Base-by-base conservation (phyloP, 2,888 invertebrate species). In the Archaeoteleia sp. region DNA sequence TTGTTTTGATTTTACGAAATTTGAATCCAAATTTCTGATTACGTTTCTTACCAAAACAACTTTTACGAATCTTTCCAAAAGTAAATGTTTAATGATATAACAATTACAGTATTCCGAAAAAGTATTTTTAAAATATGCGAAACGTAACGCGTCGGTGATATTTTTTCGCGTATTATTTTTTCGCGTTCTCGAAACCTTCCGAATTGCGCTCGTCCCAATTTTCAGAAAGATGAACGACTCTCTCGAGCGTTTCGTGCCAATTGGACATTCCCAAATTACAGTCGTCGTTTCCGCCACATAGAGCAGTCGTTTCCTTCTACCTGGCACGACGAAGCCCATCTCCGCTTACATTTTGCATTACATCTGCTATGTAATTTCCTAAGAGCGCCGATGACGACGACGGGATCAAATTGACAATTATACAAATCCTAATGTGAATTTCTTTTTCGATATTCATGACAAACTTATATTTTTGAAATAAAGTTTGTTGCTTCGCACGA, bases 191-290 rank as follows among this genome's bases (percentile, higher is more conserved):
- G 23, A 54, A 54, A 63, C 54, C 54, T 53, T 37, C 17, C 40
- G 65, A 15, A 46, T 54, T 15, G 49, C 67, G 60, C 67, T 37
- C 54, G 71, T 51, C 60, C 68, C 69, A 72, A 72, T 75, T 77
- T 74, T 67, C 70, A 62, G 53, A 48, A 71, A 67, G 62, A 63
- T 48, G 65, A 55, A 61, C 57, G 54, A 46, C 55, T 70, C 68
- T 67, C 49, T 48, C 40, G 46, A 69, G 74, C 73, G 70, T 73
- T 70, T 42, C 70, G 67, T 60, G 70, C 67, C 71, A 67, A 74
- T 73, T 70, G 70, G 66, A 67, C 61, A 71, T 71, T 74, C 51
- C 71, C 65, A 72, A 78, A 76, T 74, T 75, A 70, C 62, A 71
- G 54, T 40, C 42, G 66, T 35, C 43, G 70, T 65, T 73, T 76